Conservation (phyloP, 2,113 vertebrate genomes). For the Bubo blakistoni region DNA sequence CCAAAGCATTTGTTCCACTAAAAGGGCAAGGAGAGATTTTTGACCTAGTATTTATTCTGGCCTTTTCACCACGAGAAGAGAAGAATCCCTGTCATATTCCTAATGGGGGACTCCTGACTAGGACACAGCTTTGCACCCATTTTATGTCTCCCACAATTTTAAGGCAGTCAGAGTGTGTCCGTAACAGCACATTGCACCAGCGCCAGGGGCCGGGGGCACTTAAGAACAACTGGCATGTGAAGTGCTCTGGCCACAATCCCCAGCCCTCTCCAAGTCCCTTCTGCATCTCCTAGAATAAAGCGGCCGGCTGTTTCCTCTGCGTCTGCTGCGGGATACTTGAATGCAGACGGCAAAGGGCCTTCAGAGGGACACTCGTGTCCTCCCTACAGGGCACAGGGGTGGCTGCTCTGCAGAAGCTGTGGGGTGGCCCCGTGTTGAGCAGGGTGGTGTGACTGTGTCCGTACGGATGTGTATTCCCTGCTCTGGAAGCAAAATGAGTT, state of each 20-base stretch:
- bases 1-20: not conserved
- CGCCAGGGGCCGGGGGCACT: not conserved
- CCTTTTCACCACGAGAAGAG: not conserved
- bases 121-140: not conserved
- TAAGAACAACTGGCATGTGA: rapidly evolving
- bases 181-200: not conserved
- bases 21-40: not conserved
- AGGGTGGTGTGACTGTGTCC: not conserved
- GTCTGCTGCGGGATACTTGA: not conserved
- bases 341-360: not conserved
- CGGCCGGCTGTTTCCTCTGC: not conserved
- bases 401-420: not conserved
- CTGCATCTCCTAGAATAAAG: not conserved
- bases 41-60: not conserved
- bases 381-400: not conserved
- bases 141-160: not conserved
- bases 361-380: not conserved
- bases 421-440: not conserved
- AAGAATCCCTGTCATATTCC: not conserved
- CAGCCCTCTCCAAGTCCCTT: not conserved
- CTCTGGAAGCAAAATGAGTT: not conserved
- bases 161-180: not conserved
- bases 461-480: rapidly evolving
- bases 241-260: not conserved
- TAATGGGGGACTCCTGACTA: not conserved